phyloP scores from a whole-genome alignment of 37 sponge, comb jelly and placozoan genomes.

The Beroe forskalii region DNA sequence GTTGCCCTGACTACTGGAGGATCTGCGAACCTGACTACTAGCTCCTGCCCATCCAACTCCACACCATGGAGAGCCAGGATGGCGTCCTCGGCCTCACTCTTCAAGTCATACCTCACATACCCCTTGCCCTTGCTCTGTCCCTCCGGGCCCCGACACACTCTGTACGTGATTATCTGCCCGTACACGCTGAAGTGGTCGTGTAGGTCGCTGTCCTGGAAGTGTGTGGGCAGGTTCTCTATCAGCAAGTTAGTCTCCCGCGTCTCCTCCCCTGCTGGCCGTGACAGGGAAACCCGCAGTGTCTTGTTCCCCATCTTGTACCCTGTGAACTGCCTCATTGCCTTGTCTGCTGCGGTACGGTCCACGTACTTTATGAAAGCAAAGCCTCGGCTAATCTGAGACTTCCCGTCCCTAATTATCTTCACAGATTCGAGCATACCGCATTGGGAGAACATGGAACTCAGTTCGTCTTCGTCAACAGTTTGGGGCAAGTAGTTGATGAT shows the following conservation, averaged over 20 bases:
- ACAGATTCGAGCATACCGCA: conserved; percentile 46
- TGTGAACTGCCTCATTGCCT: conserved; percentile 28
- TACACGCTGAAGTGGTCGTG: conserved; percentile 39
- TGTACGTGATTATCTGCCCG: conserved; percentile 39
- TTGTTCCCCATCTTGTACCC: conserved; percentile 58
- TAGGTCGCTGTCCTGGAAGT: not conserved
- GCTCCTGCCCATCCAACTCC: conserved; percentile 14
- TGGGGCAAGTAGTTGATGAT: conserved; percentile 54
- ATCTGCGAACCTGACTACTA: conserved; percentile 47
- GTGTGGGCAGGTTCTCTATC: conserved; percentile 25
- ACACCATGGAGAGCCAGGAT: conserved; percentile 49
- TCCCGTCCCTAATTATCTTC: conserved; percentile 49
- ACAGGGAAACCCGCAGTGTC: conserved; percentile 40
- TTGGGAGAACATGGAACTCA: conserved; percentile 24
- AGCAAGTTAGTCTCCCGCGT: conserved; percentile 45
- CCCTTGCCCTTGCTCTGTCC: not conserved
- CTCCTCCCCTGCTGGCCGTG: conserved; percentile 37
- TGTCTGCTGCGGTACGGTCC: conserved; percentile 13
- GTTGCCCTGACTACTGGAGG: conserved; percentile 40
- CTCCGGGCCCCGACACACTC: not conserved
- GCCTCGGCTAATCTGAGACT: conserved; percentile 63
- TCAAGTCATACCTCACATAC: conserved; percentile 48
- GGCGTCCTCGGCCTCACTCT: conserved; percentile 48
- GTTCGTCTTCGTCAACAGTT: conserved; percentile 51
- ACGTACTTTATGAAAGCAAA: conserved; percentile 41